phyloP scores from a whole-genome alignment of 2,113 vertebrate genomes.

The Gopherus flavomarginatus region DNA sequence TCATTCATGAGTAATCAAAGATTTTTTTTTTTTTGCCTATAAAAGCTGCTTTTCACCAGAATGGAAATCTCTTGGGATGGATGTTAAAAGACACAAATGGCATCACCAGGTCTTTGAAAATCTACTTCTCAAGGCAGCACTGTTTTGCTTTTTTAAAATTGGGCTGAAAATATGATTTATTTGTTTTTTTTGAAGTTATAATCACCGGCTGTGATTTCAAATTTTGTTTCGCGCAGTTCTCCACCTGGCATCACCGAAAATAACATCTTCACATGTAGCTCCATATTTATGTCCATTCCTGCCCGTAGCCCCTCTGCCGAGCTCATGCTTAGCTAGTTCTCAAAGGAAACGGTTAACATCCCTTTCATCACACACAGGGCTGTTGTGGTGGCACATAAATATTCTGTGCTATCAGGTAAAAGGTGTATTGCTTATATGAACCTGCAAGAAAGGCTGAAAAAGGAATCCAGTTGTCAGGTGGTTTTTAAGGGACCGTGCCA shows the following conservation, averaged over 20 bases:
- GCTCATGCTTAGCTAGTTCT: too few species aligned
- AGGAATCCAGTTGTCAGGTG: background rate
- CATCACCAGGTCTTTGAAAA: conserved; percentile 4
- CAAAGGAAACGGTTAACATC: background rate
- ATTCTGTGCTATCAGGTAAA: background rate
- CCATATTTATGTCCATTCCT: background rate
- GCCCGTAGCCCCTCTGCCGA: background rate
- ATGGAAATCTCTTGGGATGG: background rate
- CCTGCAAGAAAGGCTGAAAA: background rate
- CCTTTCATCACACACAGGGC: background rate
- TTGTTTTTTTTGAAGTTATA: too few species aligned
- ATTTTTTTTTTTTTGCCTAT: too few species aligned
- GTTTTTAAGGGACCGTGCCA: background rate
- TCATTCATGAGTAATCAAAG: background rate
- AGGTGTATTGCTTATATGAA: background rate
- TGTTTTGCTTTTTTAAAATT: conserved; percentile 24
- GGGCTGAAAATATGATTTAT: background rate
- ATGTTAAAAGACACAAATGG: conserved; percentile 21
- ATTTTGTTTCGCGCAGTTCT: background rate
- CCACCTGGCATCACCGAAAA: background rate
- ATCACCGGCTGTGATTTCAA: background rate
- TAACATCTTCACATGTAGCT: background rate
- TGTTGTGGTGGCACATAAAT: background rate
- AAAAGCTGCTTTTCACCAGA: background rate
- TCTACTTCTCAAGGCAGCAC: conserved; percentile 7